Evolutionary conservation across 1,140 invertebrate species (phyloP).

Genomic region (Achroia grisella): DNA sequence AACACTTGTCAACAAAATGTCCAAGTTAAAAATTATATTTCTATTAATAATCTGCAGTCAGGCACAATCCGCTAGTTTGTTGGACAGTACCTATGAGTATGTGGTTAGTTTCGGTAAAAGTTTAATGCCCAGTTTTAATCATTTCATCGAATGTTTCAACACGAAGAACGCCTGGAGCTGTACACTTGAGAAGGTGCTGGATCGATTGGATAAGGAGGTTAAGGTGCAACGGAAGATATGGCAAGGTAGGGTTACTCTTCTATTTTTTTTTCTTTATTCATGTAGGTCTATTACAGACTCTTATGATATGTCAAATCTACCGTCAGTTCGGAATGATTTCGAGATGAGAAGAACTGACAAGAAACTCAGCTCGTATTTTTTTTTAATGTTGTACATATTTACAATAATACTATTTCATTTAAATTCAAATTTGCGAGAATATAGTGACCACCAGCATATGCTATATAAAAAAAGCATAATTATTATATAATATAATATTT

Average conservation of each 20-base stretch:
- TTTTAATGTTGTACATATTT: no score
- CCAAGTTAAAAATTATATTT: slow-evolving; percentile 25
- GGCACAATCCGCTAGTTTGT: slow-evolving; percentile 41
- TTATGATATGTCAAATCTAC: no score
- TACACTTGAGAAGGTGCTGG: slow-evolving; percentile 47
- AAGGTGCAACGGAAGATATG: slow-evolving; percentile 44
- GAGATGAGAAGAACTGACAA: no score
- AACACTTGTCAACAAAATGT: not conserved
- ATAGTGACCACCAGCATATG: no score
- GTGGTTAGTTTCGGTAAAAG: slow-evolving; percentile 47
- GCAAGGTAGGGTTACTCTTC: slow-evolving; percentile 39
- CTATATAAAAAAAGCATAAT: no score
- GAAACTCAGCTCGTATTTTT: no score
- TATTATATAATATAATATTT: no score
- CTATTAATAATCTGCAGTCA: slow-evolving; percentile 26
- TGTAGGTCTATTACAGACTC: no score
- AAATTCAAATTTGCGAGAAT: no score
- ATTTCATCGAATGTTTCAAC: slow-evolving; percentile 42
- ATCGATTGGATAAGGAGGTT: slow-evolving; percentile 43
- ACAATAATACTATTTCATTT: no score
- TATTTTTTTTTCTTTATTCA: no score
- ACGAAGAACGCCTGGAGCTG: slow-evolving; percentile 45
- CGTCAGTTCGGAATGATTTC: no score
- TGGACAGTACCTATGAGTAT: slow-evolving; percentile 53
- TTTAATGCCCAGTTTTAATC: slow-evolving; percentile 48